Conservation (phyloP, 2,888 invertebrate species). For the Meteorus colon region DNA sequence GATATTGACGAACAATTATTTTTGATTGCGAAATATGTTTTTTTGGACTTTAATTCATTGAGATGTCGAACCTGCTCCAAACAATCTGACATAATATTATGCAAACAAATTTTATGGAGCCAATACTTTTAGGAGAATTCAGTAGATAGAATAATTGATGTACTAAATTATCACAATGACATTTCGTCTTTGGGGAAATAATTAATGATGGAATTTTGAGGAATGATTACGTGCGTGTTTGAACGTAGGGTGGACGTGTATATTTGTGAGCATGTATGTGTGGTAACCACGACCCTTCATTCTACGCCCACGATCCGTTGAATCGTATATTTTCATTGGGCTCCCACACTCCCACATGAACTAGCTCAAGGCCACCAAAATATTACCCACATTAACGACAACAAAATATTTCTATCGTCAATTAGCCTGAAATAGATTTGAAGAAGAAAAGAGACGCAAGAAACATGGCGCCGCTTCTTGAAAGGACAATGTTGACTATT, state of each 20-base stretch:
- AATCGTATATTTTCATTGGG: constrained; percentile 43
- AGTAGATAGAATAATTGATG: no score
- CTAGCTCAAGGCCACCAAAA: constrained; percentile 47
- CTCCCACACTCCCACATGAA: constrained; percentile 32
- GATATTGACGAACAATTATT: no score
- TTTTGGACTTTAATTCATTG: no score
- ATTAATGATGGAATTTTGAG: neutral
- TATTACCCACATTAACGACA: constrained; percentile 42
- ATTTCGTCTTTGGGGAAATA: no score
- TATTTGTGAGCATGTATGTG: constrained; percentile 7
- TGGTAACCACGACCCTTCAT: constrained; percentile 27
- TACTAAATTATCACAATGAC: neutral
- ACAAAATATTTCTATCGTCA: neutral
- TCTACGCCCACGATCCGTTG: neutral
- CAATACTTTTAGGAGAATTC: no score
- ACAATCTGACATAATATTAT: no score
- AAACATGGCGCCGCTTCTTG: neutral
- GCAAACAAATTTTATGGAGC: no score
- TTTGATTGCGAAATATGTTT: no score
- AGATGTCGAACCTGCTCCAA: no score
- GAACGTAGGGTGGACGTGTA: neutral
- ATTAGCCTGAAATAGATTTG: constrained; percentile 8
- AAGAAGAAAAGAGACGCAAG: neutral
- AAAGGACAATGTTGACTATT: no score
- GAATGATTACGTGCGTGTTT: neutral